A percentile compares a stretch with the other conserved stretches of the same genome.
These are phyloP conservation scores for Scolopax bukidnonensis DNA, from an alignment of 2,797 vertebrate genomes.

Conservation along the genomic window DNA sequence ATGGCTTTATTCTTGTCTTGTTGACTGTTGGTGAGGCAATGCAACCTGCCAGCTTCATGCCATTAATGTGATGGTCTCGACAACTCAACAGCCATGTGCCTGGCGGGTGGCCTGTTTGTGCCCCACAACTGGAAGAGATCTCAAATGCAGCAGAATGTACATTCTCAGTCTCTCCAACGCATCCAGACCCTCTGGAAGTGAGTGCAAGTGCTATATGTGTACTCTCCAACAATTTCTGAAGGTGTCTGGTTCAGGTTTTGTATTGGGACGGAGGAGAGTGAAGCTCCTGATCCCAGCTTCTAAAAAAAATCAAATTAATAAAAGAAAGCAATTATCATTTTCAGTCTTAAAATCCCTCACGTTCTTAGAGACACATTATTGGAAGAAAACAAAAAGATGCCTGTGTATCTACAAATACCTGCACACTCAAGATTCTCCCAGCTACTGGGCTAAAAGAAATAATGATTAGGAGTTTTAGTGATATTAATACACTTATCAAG, in stretches of 20 bases:
- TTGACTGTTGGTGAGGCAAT: neutral
- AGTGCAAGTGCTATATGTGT: neutral
- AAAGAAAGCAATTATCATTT: neutral
- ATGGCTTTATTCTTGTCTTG: neutral
- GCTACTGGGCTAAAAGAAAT: neutral
- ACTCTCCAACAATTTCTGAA: neutral
- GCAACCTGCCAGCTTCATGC: neutral
- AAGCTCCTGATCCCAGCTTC: neutral
- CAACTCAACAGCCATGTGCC: neutral
- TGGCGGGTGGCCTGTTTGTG: neutral
- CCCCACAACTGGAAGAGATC: neutral
- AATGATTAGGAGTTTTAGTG: neutral
- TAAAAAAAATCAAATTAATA: neutral
- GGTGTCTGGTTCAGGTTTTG: neutral
- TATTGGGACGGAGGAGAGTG: neutral
- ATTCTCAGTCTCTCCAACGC: accelerated
- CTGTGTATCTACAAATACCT: neutral
- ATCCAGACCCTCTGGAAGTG: neutral
- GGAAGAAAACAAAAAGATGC: neutral
- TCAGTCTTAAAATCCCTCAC: neutral
- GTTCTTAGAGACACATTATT: neutral
- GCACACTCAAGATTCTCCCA: neutral
- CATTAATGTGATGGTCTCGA: neutral
- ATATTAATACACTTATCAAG: neutral
- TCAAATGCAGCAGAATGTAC: neutral